Conservation (phyloP, 2,797 vertebrate genomes). For the Rhinogobio ventralis region DNA sequence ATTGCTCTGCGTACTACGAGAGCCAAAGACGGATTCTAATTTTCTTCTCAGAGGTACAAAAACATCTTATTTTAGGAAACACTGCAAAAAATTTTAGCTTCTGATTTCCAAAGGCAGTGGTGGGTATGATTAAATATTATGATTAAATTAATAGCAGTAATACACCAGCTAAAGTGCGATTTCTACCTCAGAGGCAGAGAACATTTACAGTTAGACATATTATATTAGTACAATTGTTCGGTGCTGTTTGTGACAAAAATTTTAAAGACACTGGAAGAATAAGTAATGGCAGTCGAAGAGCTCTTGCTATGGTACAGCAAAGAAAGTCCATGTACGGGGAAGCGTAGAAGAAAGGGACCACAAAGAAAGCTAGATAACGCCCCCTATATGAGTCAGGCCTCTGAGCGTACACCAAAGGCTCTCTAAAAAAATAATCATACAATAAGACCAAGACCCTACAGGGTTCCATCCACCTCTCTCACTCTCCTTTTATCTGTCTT, state of each 20-base stretch:
- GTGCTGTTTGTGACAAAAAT: neutral
- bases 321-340: conserved; percentile 2
- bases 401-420: conserved; percentile 39
- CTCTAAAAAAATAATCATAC: conserved; percentile 41
- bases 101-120: conserved; percentile 4
- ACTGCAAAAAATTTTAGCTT: neutral
- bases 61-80: conserved; percentile 5
- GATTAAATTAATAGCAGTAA: conserved; percentile 22
- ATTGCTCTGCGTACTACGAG: neutral
- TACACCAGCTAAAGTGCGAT: neutral
- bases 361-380: conserved; percentile 22
- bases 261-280: conserved; percentile 8
- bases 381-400: conserved; percentile 1
- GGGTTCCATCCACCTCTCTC: neutral
- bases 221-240: neutral
- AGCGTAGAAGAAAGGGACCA: conserved; percentile 8
- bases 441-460: conserved; percentile 14
- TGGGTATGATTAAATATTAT: conserved; percentile 5
- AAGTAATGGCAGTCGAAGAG: neutral
- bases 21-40: neutral
- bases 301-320: conserved; percentile 11
- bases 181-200: conserved; percentile 6
- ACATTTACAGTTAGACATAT: neutral
- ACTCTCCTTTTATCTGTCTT: conserved; percentile 30
- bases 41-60: conserved; percentile 6